Evolutionary conservation across 2,113 vertebrate genomes (phyloP).

Genomic region (Varanus komodoensis): DNA sequence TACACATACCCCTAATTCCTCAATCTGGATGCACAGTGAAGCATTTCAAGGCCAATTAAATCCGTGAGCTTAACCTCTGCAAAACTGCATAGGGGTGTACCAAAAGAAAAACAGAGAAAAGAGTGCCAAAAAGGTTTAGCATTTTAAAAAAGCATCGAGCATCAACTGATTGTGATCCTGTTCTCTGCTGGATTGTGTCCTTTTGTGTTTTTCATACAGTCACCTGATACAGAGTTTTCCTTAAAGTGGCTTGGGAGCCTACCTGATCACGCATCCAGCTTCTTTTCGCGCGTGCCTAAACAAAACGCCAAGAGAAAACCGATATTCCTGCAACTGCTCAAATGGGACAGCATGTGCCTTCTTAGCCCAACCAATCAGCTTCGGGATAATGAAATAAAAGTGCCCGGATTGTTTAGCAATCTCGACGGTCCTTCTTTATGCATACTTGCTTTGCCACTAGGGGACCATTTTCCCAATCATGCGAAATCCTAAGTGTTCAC

Average conservation of each 20-base stretch:
- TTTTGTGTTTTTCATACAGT: background rate
- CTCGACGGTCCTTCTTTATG: too few species aligned
- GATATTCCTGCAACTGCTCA: background rate
- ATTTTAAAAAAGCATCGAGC: background rate
- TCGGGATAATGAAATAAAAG: background rate
- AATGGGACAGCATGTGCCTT: background rate
- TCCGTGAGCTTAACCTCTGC: background rate
- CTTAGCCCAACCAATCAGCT: background rate
- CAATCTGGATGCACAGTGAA: background rate
- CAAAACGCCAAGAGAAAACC: background rate
- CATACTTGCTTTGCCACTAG: background rate
- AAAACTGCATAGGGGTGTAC: background rate
- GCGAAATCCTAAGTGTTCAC: conserved; percentile 64
- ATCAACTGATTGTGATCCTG: background rate
- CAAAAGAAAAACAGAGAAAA: background rate
- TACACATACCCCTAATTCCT: background rate
- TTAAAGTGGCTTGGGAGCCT: too few species aligned
- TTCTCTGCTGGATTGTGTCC: background rate
- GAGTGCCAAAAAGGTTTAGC: background rate
- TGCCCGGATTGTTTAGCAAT: background rate
- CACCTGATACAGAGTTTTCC: background rate
- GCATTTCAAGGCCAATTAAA: background rate
- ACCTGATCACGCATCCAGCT: too few species aligned
- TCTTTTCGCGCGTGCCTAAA: background rate
- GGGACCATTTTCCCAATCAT: conserved; percentile 47